Conservation (phyloP, 1,140 invertebrate genomes). For the Andrena cerasifolii region DNA sequence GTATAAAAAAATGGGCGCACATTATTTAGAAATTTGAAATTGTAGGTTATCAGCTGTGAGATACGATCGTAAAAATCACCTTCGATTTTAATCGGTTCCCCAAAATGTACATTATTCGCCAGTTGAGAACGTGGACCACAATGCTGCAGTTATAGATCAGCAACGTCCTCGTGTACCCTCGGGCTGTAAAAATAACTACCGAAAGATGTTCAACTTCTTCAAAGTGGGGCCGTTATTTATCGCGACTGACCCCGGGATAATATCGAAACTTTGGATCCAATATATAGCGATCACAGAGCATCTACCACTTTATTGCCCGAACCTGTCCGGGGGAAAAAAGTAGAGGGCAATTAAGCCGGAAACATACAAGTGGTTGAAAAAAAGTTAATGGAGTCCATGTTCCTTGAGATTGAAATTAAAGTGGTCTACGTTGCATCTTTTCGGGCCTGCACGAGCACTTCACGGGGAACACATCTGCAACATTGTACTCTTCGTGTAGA, state of each 20-base stretch:
- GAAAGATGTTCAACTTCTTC: constrained; percentile 8
- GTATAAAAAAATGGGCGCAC: not conserved
- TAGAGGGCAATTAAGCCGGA: constrained; percentile 17
- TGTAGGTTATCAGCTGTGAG: not conserved
- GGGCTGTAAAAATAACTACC: constrained; percentile 9
- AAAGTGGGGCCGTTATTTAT: constrained; percentile 18
- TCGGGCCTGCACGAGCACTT: not conserved
- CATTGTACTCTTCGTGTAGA: not conserved
- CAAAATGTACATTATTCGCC: not conserved
- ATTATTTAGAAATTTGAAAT: not conserved
- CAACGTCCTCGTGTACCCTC: not conserved
- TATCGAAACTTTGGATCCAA: constrained; percentile 23
- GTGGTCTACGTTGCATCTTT: not conserved
- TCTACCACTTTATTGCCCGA: not conserved
- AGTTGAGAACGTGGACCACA: not conserved
- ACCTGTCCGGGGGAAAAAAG: not conserved
- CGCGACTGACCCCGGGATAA: not conserved
- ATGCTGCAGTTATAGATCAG: constrained; percentile 35
- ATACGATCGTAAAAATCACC: not conserved
- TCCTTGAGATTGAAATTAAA: constrained; percentile 18
- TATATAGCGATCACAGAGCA: constrained; percentile 4
- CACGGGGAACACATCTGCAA: not conserved
- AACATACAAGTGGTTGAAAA: not conserved
- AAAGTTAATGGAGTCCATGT: constrained; percentile 11
- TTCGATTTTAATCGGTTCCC: not conserved